Conservation (phyloP, 2,888 invertebrate genomes). For the Watsonalla cultraria region DNA sequence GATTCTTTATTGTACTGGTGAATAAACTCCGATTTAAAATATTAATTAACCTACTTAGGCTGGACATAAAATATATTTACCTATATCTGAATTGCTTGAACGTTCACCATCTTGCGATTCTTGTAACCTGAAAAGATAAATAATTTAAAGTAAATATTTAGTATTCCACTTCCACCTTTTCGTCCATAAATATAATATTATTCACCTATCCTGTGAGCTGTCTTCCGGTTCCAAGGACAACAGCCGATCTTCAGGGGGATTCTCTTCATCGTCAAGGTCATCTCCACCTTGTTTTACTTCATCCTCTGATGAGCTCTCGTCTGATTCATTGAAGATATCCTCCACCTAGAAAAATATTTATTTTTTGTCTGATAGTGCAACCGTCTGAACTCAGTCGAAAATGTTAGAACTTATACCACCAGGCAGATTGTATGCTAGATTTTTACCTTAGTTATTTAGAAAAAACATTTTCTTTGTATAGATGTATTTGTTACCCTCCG, state of each 20-base stretch:
- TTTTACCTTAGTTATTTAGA: no score
- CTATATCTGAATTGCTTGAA: constrained; percentile 61
- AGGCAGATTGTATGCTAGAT: no score
- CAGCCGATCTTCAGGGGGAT: constrained; percentile 59
- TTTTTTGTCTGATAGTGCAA: no score
- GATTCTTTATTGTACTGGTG: no score
- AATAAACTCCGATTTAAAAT: no score
- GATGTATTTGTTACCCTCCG: no score
- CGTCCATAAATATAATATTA: background rate
- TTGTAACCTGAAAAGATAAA: constrained; percentile 37
- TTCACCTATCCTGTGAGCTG: constrained; percentile 53
- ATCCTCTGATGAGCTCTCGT: constrained; percentile 70
- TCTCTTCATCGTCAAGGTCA: constrained; percentile 67
- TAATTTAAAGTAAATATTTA: background rate
- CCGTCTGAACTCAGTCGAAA: no score
- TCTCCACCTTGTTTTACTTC: constrained; percentile 55
- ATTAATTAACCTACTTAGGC: no score
- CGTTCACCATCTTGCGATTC: constrained; percentile 42
- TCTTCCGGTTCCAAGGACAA: constrained; percentile 56
- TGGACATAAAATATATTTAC: constrained; percentile 24
- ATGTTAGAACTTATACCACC: no score
- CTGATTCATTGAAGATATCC: constrained; percentile 83
- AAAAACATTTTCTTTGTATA: no score
- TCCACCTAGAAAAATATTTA: constrained; percentile 73
- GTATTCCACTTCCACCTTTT: background rate